Evolutionary conservation across 2,113 vertebrate genomes (phyloP), one percentile per base, ranked within the genome.

Genomic region (Microtus richardsoni): DNA sequence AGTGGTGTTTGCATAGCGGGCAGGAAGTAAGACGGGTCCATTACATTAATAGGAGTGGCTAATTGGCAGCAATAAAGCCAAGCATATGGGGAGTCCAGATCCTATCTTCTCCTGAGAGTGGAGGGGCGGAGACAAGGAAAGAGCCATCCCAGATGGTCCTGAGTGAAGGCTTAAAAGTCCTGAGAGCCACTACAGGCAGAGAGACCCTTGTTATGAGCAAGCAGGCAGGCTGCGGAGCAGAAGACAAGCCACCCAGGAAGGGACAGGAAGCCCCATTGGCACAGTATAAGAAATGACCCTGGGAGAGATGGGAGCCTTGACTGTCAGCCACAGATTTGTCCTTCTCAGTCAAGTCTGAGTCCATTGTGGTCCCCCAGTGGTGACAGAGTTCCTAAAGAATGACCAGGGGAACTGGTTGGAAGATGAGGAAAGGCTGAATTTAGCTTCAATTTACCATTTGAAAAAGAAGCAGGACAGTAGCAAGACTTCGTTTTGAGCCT

Each of bases 1-100:
- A 71, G 83, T 74, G 70, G 78, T 39, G 0, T 16, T 74, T 91
- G 75, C 70, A 33, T 52, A 54, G 49, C n/a, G 74, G 68, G 58
- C 73, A 41, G 54, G 70, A 91, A 87, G 60, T 19, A 64, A 91
- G 92, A 74, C 24, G 41, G 77, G 92, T 87, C 64, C 49, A 3
- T 90, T 88, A 75, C 7, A 0, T 62, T 89, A 64, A 68, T 68
- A 66, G 82, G 26, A 96, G 66, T 19, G 8, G 70, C 7, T 58
- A 12, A 85, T 85, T 41, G 64, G 89, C 80, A 88, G 88, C 58
- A 62, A 24, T 52, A 71, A 49, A 94, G 52, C 74, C 62, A 17
- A 66, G n/a, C 41, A 62, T 85, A 26, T 30, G 21, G 36, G 64
- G 82, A 47, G 41, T 74, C 82, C 60, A 33, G 47, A 47, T 89